phyloP scores from a whole-genome alignment of 2,888 invertebrate species.

The Ormyrus labotus region DNA sequence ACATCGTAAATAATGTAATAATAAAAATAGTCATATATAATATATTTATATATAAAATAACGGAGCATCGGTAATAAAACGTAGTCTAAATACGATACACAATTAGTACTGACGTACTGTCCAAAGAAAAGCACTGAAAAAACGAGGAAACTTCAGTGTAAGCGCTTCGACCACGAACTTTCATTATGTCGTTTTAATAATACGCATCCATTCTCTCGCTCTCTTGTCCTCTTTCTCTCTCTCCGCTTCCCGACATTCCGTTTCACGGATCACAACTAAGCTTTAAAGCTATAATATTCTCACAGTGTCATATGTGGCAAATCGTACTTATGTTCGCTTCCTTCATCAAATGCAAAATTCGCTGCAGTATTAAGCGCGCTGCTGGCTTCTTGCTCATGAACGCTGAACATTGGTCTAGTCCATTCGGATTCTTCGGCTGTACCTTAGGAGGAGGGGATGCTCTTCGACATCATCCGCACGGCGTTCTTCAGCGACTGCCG shows the following conservation, averaged over 20 bases:
- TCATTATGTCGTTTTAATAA: conserved; percentile 48
- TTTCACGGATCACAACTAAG: conserved; percentile 57
- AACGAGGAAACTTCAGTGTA: conserved; percentile 41
- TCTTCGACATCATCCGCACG: conserved; percentile 89
- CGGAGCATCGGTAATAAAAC: conserved; percentile 53
- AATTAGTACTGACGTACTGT: not conserved
- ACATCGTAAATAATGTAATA: conserved; percentile 44
- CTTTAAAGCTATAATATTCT: conserved; percentile 58
- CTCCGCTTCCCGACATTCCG: conserved; percentile 43
- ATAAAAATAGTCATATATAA: conserved; percentile 48
- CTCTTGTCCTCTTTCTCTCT: conserved; percentile 17
- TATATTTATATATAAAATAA: conserved; percentile 52
- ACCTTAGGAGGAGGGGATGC: conserved; percentile 50
- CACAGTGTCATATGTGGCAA: conserved; percentile 50
- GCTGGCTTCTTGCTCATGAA: conserved; percentile 20
- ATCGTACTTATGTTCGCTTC: conserved; percentile 44
- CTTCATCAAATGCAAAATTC: conserved; percentile 49
- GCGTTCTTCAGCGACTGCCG: conserved; percentile 98
- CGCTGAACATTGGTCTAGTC: conserved; percentile 44
- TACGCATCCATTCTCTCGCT: conserved; percentile 27
- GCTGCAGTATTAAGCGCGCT: conserved; percentile 36
- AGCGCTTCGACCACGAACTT: conserved; percentile 53
- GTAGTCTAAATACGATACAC: conserved; percentile 41
- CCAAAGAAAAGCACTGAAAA: conserved; percentile 52
- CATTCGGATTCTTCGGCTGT: conserved; percentile 27